Percentiles rank a stretch among this genome's conserved stretches.
These are phyloP conservation scores for Chiridota heheva DNA, from an alignment of 35 echinoderm and acorn worm species.

Conservation along the genomic window DNA sequence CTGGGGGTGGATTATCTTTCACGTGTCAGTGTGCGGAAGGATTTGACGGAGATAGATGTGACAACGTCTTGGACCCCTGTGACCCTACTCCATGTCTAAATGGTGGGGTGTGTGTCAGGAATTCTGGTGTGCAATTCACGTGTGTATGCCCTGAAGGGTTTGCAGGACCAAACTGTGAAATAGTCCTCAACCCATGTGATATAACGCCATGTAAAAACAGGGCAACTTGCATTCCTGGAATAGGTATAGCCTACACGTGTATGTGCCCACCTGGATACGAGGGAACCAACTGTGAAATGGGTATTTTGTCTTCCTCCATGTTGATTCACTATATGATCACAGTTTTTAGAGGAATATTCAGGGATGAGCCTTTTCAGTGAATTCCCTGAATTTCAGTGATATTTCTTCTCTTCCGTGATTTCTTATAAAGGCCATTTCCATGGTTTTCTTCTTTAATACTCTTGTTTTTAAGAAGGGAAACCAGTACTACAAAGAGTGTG, in stretches of 20 bases:
- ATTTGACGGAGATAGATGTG: slow-evolving; percentile 38
- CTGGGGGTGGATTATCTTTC: not conserved
- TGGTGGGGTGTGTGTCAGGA: slow-evolving; percentile 53
- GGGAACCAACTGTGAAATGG: slow-evolving; percentile 66
- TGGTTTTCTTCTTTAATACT: too few species aligned
- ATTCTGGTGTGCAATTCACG: slow-evolving; percentile 7
- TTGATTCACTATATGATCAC: too few species aligned
- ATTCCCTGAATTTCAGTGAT: too few species aligned
- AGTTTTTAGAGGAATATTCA: too few species aligned
- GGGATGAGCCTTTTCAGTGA: too few species aligned
- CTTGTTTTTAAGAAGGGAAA: too few species aligned
- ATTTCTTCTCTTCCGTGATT: too few species aligned
- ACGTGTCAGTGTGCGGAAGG: slow-evolving; percentile 33
- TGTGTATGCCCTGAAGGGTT: slow-evolving; percentile 55
- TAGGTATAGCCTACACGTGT: slow-evolving; percentile 23
- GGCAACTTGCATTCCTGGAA: not conserved
- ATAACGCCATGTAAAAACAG: slow-evolving; percentile 17
- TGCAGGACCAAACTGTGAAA: slow-evolving; percentile 42
- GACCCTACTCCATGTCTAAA: slow-evolving; percentile 51
- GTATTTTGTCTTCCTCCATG: slow-evolving; percentile 8
- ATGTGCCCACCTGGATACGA: slow-evolving; percentile 43
- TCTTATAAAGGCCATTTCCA: too few species aligned
- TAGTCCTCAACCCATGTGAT: slow-evolving; percentile 38
- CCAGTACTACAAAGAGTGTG: too few species aligned
- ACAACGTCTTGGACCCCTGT: slow-evolving; percentile 31